phyloP scores from a whole-genome alignment of 35 echinoderm and acorn worm genomes.

The Apostichopus parvimensis region DNA sequence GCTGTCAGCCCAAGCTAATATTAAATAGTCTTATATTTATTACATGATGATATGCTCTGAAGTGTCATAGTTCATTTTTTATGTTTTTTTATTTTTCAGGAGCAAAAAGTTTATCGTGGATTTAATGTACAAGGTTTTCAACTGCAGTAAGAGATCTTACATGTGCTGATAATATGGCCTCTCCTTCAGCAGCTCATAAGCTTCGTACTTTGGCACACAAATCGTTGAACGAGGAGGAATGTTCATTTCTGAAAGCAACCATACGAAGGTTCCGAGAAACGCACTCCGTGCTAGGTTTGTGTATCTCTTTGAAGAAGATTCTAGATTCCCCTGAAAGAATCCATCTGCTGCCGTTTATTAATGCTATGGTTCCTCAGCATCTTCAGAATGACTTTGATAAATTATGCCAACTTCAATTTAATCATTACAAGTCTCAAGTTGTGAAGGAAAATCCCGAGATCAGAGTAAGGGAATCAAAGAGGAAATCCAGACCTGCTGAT shows the following conservation, averaged over 20 bases:
- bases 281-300: constrained; percentile 77
- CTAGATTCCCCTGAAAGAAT: constrained; percentile 78
- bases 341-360: constrained; percentile 61
- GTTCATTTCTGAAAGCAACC: constrained; percentile 72
- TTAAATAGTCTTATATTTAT: too few relatives aligned
- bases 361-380: constrained; percentile 73
- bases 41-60: too few relatives aligned
- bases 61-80: too few relatives aligned
- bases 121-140: background rate
- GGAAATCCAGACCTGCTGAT: background rate
- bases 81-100: too few relatives aligned
- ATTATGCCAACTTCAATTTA: constrained; percentile 78
- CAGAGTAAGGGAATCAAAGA: background rate
- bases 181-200: constrained; percentile 59
- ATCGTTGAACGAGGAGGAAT: constrained; percentile 71
- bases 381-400: constrained; percentile 79
- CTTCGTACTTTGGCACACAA: constrained; percentile 77
- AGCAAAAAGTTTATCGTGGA: too few relatives aligned
- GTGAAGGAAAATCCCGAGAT: background rate
- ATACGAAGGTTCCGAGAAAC: constrained; percentile 76
- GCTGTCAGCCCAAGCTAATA: too few relatives aligned
- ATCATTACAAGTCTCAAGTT: constrained; percentile 21
- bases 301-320: constrained; percentile 74
- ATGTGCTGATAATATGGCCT: constrained; percentile 3
- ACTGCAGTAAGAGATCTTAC: background rate